A percentile compares a stretch with the other conserved stretches of the same genome.
phyloP scores from a whole-genome alignment of 1,140 invertebrate species.

The Micrasema longulum region DNA sequence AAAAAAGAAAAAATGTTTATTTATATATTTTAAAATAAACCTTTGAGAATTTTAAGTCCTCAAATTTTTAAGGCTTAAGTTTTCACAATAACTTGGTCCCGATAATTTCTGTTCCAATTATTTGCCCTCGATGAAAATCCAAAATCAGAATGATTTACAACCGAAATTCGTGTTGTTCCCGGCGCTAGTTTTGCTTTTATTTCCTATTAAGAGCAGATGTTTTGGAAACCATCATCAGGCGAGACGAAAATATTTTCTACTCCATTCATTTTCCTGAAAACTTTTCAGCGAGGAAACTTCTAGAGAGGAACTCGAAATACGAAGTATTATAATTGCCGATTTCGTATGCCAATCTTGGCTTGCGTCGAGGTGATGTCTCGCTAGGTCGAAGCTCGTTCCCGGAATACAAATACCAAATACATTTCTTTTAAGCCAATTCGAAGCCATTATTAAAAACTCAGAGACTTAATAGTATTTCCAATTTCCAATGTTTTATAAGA shows the following conservation, averaged over 20 bases:
- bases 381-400: not conserved
- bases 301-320: slow-evolving; percentile 8
- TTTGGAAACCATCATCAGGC: slow-evolving; percentile 43
- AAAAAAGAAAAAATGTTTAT: too few relatives aligned
- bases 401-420: slow-evolving; percentile 13
- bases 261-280: slow-evolving; percentile 14
- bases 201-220: slow-evolving; percentile 42
- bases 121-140: too few relatives aligned
- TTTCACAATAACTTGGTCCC: too few relatives aligned
- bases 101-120: too few relatives aligned
- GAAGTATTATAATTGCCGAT: slow-evolving; percentile 25
- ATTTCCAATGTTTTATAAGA: slow-evolving; percentile 22
- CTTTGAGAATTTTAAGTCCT: too few relatives aligned
- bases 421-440: slow-evolving; percentile 6
- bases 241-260: slow-evolving; percentile 46
- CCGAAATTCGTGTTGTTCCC: slow-evolving; percentile 11
- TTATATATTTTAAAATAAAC: too few relatives aligned
- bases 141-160: too few relatives aligned
- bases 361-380: not conserved
- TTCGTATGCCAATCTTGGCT: slow-evolving; percentile 21
- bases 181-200: slow-evolving; percentile 26
- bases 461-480: not conserved
- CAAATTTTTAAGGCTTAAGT: too few relatives aligned
- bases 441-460: slow-evolving; percentile 16
- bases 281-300: slow-evolving; percentile 22